Percentiles rank a stretch among this genome's conserved stretches.
phyloP scores from a whole-genome alignment of 2,888 invertebrate genomes.

The Pterobdella sp. region DNA sequence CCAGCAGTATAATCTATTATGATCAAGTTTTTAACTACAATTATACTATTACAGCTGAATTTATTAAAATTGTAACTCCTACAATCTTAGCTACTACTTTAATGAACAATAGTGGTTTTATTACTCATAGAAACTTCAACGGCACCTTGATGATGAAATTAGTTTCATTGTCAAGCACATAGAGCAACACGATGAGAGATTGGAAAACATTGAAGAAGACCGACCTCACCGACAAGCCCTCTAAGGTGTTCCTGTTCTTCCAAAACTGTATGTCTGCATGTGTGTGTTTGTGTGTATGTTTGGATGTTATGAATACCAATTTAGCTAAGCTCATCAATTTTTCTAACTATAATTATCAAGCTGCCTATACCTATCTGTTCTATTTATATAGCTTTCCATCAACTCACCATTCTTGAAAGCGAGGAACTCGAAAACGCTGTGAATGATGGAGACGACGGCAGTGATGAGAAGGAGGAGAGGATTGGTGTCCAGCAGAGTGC shows the following conservation, averaged over 20 bases:
- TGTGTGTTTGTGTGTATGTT: not conserved
- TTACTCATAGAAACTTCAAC: too few relatives aligned
- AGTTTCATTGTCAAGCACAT: conserved; percentile 96
- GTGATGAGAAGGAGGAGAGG: conserved; percentile 87
- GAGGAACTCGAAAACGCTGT: conserved; percentile 92
- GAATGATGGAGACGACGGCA: conserved; percentile 80
- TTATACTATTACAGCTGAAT: not conserved
- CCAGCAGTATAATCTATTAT: not conserved
- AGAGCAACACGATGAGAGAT: conserved; percentile 83
- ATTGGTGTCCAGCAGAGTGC: conserved; percentile 89
- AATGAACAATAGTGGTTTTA: not conserved
- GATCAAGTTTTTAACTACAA: not conserved
- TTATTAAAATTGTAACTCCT: not conserved
- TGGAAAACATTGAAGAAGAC: conserved; percentile 98
- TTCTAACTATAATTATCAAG: too few relatives aligned
- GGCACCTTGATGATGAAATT: conserved; percentile 69
- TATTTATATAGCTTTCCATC: not conserved
- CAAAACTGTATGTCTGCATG: conserved; percentile 88
- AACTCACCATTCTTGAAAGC: conserved; percentile 89
- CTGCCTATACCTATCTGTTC: too few relatives aligned
- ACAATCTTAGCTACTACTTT: not conserved
- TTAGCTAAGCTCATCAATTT: too few relatives aligned
- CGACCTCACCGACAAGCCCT: conserved; percentile 88
- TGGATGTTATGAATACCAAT: too few relatives aligned
- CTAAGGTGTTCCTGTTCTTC: conserved; percentile 91